Base-by-base conservation (phyloP, 2,797 vertebrate genomes). In the Coendou prehensilis region DNA sequence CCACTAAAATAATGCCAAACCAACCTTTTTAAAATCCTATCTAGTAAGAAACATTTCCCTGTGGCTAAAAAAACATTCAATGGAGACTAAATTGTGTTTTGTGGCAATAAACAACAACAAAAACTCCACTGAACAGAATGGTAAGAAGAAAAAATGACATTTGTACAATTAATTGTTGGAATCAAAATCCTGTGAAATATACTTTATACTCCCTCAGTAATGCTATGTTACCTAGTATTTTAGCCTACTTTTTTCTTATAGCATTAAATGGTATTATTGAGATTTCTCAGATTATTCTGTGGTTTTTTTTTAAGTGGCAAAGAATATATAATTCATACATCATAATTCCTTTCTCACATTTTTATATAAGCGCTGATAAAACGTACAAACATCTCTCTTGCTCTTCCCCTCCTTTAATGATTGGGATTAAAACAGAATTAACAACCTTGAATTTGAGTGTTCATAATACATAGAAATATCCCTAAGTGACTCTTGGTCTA, bases 381-480 rank as follows among this genome's bases (percentile, higher is more conserved):
- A 81, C 64, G 5, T 47, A 57, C 14, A 88, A 18, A 41, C 9
- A 93, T 64, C 11, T 37, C 23, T 93, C 57, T 94, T 41, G 20
- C 7, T 91, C 9, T 82, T 50, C 28, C 9, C n/a, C 54, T 88
- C 63, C 37, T 59, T 56, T 69, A 69, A 1, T 75, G 52, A 92
- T 22, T 92, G 20, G 93, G 26, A 57, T 93, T 30, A 87, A 56
- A 79, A 87, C 6, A 83, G 73, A 79, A 85, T 83, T 86, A 57
- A 95, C 50, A 71, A 80, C 5, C 28, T 78, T 86, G 64, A 81
- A 91, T 47, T 82, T 4, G 0, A 93, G 20, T 82, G 33, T 37
- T 94, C 64, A 56, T 47, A 79, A 89, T n/a, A 89, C 78, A 91
- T 91, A n/a, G 69, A 93, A 95, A 78, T n/a, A 41, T 20, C 87